phyloP scores from a whole-genome alignment of 2,888 invertebrate species.

The Nomada ferruginata region DNA sequence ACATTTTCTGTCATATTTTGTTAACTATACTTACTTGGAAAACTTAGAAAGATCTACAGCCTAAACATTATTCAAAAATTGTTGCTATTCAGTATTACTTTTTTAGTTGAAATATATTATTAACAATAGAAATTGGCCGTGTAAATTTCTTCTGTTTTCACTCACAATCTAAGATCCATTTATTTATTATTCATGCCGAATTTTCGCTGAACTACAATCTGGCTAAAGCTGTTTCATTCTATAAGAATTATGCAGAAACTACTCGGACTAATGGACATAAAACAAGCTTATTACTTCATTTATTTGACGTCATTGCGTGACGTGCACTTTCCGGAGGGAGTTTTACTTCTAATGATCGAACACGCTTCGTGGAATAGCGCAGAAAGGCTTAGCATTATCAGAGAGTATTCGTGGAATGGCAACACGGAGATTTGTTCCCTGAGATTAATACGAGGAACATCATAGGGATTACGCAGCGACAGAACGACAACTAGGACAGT shows the following conservation, averaged over 20 bases:
- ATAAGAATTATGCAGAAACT: background rate
- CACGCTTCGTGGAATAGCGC: constrained; percentile 8
- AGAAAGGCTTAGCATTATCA: constrained; percentile 28
- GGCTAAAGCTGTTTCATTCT: background rate
- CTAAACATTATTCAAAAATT: no score
- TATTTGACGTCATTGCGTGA: background rate
- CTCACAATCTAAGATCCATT: background rate
- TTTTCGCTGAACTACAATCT: background rate
- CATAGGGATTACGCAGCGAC: constrained; percentile 37
- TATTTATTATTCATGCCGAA: background rate
- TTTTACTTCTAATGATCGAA: constrained; percentile 21
- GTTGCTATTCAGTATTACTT: no score
- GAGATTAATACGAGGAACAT: constrained; percentile 45
- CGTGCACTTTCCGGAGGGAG: background rate
- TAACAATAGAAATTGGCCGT: no score
- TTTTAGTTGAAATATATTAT: no score
- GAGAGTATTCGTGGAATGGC: constrained; percentile 10
- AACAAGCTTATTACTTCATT: background rate
- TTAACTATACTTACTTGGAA: background rate
- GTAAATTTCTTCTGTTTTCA: no score
- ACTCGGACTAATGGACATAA: background rate
- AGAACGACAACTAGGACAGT: constrained; percentile 32
- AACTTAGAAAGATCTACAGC: no score
- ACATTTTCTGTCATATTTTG: constrained; percentile 15
- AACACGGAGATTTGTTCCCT: constrained; percentile 36